Conservation (phyloP, 2,797 vertebrate genomes). For the Phyllotis vaccarum region DNA sequence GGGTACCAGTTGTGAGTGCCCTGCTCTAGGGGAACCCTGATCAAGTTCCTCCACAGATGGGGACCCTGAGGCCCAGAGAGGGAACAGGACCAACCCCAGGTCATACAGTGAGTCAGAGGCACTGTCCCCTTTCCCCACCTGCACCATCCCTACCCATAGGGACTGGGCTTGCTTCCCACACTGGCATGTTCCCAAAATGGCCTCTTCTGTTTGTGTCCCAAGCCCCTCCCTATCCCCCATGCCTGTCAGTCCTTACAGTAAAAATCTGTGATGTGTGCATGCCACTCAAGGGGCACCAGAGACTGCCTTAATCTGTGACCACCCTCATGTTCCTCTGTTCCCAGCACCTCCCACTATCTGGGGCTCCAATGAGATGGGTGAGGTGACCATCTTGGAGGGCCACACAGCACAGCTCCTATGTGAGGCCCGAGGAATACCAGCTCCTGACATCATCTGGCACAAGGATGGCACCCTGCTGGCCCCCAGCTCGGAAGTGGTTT, state of each 20-base stretch:
- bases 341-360: slow-evolving; percentile 91
- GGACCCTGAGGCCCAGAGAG: slow-evolving; percentile 49
- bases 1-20: neutral
- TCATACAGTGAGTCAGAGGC: slow-evolving; percentile 27
- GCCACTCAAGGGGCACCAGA: neutral
- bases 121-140: rapidly evolving
- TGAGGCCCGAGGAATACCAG: slow-evolving; percentile 90
- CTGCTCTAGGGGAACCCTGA: neutral
- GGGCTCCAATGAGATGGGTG: slow-evolving; percentile 87
- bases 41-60: slow-evolving; percentile 20
- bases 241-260: neutral
- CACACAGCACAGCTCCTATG: slow-evolving; percentile 89
- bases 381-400: slow-evolving; percentile 91
- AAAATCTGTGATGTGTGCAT: neutral
- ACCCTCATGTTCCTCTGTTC: neutral
- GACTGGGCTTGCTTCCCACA: neutral
- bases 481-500: slow-evolving; percentile 88
- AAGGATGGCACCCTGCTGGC: slow-evolving; percentile 91
- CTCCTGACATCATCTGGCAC: slow-evolving; percentile 91
- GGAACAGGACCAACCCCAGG: neutral
- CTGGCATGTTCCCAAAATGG: neutral
- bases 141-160: neutral
- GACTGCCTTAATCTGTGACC: neutral
- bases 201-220: neutral
- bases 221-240: neutral